These are phyloP conservation scores for Diarsia brunnea DNA, from an alignment of 2,888 invertebrate genomes.

Conservation along the genomic window DNA sequence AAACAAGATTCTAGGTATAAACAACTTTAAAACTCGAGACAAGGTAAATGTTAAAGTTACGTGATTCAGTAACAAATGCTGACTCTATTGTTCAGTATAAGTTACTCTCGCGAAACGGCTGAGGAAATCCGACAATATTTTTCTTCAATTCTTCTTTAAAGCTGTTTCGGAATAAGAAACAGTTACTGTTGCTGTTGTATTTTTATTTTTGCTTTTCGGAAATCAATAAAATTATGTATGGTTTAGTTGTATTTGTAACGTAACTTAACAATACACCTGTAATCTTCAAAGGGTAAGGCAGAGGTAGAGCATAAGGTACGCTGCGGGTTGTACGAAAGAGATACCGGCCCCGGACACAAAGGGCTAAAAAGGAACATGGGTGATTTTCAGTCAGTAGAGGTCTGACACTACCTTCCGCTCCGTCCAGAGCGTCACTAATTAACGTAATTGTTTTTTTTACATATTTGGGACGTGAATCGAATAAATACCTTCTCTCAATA, in stretches of 20 bases:
- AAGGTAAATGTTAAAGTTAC: slow-evolving; percentile 33
- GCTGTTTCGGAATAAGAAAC: slow-evolving; percentile 2
- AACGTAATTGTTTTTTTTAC: no score
- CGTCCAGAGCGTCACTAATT: no score
- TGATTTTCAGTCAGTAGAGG: no score
- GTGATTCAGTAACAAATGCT: slow-evolving; percentile 23
- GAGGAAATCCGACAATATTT: slow-evolving; percentile 12
- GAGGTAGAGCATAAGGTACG: no score
- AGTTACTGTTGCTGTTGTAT: slow-evolving; percentile 15
- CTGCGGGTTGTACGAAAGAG: no score
- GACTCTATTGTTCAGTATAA: slow-evolving; percentile 29
- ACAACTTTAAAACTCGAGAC: neutral
- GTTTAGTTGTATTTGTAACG: neutral
- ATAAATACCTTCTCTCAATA: no score
- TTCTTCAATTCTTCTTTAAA: slow-evolving; percentile 10
- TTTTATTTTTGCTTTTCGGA: neutral
- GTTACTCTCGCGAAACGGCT: slow-evolving; percentile 9
- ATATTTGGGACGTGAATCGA: no score
- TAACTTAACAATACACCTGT: neutral
- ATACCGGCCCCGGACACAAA: no score
- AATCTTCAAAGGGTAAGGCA: neutral
- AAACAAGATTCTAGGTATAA: neutral
- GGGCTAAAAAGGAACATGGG: no score
- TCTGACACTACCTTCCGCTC: no score
- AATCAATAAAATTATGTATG: neutral